Base-by-base conservation (phyloP, 1,140 invertebrate species). In the Scaptomyza graminum region DNA sequence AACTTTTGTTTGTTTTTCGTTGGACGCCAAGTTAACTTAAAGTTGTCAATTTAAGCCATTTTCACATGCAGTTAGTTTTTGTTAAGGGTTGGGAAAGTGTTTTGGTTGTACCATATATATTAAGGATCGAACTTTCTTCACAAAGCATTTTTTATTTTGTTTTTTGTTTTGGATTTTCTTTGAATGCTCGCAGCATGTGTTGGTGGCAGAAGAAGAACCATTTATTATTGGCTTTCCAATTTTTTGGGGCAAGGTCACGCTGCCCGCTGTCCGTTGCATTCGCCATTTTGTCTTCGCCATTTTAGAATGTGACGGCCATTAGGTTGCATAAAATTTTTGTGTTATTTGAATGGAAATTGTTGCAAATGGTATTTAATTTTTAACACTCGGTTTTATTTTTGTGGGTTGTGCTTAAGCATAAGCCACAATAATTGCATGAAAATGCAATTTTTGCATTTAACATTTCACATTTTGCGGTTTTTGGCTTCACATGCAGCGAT, bases 161-260 rank as follows among this genome's bases (percentile, higher is more conserved):
- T 15, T 18, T 12, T 25, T 46, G 34, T 18, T 37, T 22, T 7
- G 31, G 28, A 5, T 31, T 12, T 43, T 52, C 47, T 55, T 37
- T 31, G n/a, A 8, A 57, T 74, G 75, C 46, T 49, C 12, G 15
- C 12, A 56, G 39, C 80, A 76, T 66, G 71, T 84, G 76, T 54
- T 62, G 61, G 44, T 82, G 75, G 62, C 79, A 83, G 61, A 18
- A 43, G 37, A 34, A 46, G 44, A 18, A 63, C 79, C 46, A 82
- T 82, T 83, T 78, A 76, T 79, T 75, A 79, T 31, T 64, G 44
- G 44, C 12, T 6, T 47, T 25, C 16, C 25, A 37, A 49, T 46
- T 67, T 79, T 67, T 79, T 75, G 13, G 13, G 16, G 59, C 60
- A 78, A 75, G 79, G 65, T 75, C 71, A 83, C 39, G 44, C n/a